phyloP scores from a whole-genome alignment of 2,888 invertebrate species.

The Romanomermis culicivorax region DNA sequence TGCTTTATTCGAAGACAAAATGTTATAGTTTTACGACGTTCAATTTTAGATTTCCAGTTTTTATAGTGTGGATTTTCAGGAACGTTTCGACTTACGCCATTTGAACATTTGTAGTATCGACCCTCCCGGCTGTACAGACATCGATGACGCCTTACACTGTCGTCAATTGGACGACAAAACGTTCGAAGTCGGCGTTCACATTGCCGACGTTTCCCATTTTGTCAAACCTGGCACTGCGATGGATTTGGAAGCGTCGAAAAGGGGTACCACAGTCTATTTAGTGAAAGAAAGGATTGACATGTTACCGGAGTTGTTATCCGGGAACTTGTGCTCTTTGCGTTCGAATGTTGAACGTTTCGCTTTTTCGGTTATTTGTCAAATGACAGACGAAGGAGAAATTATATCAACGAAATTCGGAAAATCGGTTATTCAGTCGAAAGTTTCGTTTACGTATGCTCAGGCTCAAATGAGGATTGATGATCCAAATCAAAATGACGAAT shows the following conservation, averaged over 20 bases:
- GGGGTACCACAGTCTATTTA: slow-evolving; percentile 87
- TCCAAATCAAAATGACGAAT: slow-evolving; percentile 42
- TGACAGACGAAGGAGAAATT: slow-evolving; percentile 53
- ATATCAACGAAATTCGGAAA: slow-evolving; percentile 62
- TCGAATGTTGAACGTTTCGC: slow-evolving; percentile 69
- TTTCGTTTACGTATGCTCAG: slow-evolving; percentile 89
- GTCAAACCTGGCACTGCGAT: slow-evolving; percentile 71
- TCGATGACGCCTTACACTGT: slow-evolving; percentile 92
- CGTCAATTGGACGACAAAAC: slow-evolving; percentile 48
- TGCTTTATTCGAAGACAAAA: too few species aligned
- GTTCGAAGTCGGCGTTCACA: slow-evolving; percentile 66
- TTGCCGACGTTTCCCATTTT: slow-evolving; percentile 94
- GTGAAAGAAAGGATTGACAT: slow-evolving; percentile 47
- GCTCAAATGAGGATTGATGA: slow-evolving; percentile 87
- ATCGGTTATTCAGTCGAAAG: slow-evolving; percentile 56
- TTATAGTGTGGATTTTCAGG: too few species aligned
- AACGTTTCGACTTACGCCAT: slow-evolving; percentile 60
- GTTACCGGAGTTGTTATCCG: slow-evolving; percentile 58
- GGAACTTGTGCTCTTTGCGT: slow-evolving; percentile 78
- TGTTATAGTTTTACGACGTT: too few species aligned
- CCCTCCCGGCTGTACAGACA: slow-evolving; percentile 95
- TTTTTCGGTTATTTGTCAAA: slow-evolving; percentile 85
- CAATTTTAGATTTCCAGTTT: too few species aligned
- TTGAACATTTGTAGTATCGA: slow-evolving; percentile 66
- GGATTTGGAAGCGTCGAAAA: slow-evolving; percentile 70